Conservation (phyloP, 2,113 vertebrate genomes). For the Dasyornis broadbenti region DNA sequence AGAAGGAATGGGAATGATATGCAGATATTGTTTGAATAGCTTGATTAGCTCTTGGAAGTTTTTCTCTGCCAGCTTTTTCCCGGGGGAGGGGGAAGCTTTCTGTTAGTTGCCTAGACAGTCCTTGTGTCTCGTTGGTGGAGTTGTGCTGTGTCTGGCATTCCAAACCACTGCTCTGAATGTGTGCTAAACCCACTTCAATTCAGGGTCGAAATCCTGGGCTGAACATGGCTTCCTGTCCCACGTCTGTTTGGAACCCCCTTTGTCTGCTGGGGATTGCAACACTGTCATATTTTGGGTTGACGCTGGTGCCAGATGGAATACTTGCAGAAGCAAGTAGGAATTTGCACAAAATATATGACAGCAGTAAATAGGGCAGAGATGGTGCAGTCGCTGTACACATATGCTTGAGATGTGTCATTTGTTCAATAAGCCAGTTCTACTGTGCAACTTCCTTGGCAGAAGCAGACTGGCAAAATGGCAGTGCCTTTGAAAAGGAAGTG, state of each 20-base stretch:
- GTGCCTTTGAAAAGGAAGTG: background rate
- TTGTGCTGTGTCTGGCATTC: constrained; percentile 42
- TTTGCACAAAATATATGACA: background rate
- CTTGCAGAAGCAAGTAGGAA: background rate
- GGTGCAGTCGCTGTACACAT: background rate
- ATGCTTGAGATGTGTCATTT: background rate
- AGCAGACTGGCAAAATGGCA: background rate
- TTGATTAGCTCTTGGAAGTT: background rate
- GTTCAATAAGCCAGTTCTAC: background rate
- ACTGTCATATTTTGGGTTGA: fast-evolving
- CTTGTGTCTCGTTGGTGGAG: background rate
- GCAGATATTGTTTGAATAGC: background rate
- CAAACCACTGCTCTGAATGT: background rate
- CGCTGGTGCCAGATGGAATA: fast-evolving
- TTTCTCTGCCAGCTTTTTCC: background rate
- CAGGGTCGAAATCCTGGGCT: background rate
- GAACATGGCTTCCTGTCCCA: background rate
- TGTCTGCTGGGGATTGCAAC: fast-evolving
- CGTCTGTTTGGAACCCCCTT: background rate
- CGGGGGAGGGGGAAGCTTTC: background rate
- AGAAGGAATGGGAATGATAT: background rate
- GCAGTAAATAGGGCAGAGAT: background rate
- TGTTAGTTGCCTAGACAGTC: background rate
- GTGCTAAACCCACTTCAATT: background rate
- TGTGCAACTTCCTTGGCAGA: background rate